Percentiles rank a stretch among this genome's conserved stretches.
These are phyloP conservation scores for Oryzias dopingdopingensis DNA, from an alignment of 2,797 vertebrate genomes.

Conservation along the genomic window DNA sequence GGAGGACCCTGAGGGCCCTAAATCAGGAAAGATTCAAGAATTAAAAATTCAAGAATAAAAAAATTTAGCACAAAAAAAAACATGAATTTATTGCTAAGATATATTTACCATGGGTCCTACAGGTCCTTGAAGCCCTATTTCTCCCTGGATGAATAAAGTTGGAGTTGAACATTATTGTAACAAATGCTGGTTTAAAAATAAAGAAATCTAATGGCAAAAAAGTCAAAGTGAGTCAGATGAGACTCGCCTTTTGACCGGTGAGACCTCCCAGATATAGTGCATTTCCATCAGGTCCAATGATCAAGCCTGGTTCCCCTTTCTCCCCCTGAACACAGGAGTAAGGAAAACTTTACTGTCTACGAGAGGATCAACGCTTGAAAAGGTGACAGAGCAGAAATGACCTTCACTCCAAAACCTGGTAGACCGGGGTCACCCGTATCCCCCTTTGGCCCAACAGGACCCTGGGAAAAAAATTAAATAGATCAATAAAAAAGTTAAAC, in stretches of 20 bases:
- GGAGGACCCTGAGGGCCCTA: conserved; percentile 74
- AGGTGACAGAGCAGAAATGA: conserved; percentile 44
- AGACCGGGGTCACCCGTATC: conserved; percentile 80
- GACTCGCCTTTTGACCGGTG: conserved; percentile 66
- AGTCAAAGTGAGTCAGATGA: neutral
- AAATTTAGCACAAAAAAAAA: neutral
- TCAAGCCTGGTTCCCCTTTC: conserved; percentile 87
- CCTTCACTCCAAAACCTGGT: conserved; percentile 84
- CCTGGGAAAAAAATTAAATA: conserved; percentile 69
- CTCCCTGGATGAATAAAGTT: conserved; percentile 62
- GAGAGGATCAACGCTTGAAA: neutral
- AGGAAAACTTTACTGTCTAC: neutral
- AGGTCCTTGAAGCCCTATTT: conserved; percentile 69
- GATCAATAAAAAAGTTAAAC: no score
- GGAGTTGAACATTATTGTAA: conserved; percentile 1
- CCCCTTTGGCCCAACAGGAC: conserved; percentile 87
- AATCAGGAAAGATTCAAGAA: conserved; percentile 16
- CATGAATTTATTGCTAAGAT: neutral
- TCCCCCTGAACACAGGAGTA: conserved; percentile 80
- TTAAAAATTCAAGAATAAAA: neutral
- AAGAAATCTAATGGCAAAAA: neutral
- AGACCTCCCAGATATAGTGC: conserved; percentile 53
- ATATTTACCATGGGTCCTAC: conserved; percentile 68
- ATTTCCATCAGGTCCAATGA: conserved; percentile 82
- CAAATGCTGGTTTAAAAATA: neutral